Percentiles rank a stretch among this genome's conserved stretches.
phyloP scores from a whole-genome alignment of 2,797 vertebrate species.

The Calcarius lapponicus region DNA sequence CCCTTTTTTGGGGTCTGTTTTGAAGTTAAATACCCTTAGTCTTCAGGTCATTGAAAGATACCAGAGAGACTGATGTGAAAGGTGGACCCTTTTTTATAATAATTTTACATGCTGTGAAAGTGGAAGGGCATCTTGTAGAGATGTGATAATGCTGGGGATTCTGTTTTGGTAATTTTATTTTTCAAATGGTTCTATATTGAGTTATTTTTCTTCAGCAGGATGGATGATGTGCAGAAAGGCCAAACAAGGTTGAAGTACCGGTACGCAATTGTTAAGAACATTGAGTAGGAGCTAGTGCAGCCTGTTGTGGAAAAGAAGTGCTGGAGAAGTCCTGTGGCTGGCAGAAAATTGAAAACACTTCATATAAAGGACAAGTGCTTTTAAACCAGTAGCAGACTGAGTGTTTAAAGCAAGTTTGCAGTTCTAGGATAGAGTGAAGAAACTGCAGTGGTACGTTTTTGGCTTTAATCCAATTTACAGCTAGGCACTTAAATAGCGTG shows the following conservation, averaged over 20 bases:
- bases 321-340: not conserved
- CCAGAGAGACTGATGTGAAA: not conserved
- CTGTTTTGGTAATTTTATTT: not conserved
- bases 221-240: not conserved
- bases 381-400: not conserved
- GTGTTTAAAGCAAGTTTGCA: not conserved
- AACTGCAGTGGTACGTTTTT: not conserved
- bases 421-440: not conserved
- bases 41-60: not conserved
- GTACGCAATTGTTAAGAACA: not conserved
- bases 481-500: not conserved
- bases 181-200: not conserved
- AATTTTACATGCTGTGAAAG: not conserved
- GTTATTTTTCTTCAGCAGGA: not conserved
- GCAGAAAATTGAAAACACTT: not conserved
- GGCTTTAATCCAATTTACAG: constrained; percentile 38
- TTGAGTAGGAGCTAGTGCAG: not conserved
- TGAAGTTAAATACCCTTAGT: not conserved
- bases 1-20: not conserved
- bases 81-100: not conserved
- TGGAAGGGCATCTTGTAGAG: not conserved
- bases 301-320: not conserved
- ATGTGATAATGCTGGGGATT: not conserved
- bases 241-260: not conserved
- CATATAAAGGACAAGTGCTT: not conserved